Percentiles rank a stretch among this genome's conserved stretches.
These are phyloP conservation scores for Hymenochirus boettgeri DNA, from an alignment of 2,113 vertebrate species.

Conservation along the genomic window DNA sequence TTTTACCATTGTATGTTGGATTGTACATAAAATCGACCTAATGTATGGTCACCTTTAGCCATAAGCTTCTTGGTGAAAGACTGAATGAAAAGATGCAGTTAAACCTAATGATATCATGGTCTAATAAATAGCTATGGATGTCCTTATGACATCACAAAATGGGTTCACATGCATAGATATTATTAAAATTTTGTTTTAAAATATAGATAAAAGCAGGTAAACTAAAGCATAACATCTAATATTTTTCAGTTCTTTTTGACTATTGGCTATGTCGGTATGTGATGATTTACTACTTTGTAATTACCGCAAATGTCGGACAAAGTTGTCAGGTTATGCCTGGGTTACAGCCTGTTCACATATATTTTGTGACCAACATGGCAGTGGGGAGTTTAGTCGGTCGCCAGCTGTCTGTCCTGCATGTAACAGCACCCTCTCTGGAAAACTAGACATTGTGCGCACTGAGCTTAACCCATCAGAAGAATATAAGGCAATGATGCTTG, in stretches of 20 bases:
- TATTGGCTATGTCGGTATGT: conserved; percentile 65
- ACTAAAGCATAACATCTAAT: not conserved
- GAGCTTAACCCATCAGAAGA: conserved; percentile 80
- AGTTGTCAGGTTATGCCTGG: conserved; percentile 77
- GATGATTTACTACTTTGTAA: conserved; percentile 81
- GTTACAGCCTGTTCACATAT: conserved; percentile 83
- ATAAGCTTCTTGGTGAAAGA: too few relatives aligned
- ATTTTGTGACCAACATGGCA: conserved; percentile 85
- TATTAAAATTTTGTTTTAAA: too few relatives aligned
- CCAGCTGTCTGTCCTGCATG: conserved; percentile 81
- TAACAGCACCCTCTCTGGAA: conserved; percentile 76
- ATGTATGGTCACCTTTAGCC: too few relatives aligned
- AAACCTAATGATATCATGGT: too few relatives aligned
- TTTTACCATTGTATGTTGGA: too few relatives aligned
- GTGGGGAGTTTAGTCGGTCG: conserved; percentile 76
- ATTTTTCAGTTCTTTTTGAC: conserved; percentile 13
- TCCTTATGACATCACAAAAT: too few relatives aligned
- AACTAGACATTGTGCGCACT: conserved; percentile 78
- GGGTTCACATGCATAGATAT: too few relatives aligned
- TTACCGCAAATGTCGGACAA: conserved; percentile 74
- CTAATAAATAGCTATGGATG: too few relatives aligned
- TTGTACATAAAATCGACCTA: too few relatives aligned
- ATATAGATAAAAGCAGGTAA: too few relatives aligned
- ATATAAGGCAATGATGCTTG: conserved; percentile 82
- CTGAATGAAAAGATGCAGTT: too few relatives aligned